Percentiles rank a stretch among this genome's conserved stretches.
Evolutionary conservation across 2,888 invertebrate species (phyloP).

Genomic region (Sarcophaga carnaria): DNA sequence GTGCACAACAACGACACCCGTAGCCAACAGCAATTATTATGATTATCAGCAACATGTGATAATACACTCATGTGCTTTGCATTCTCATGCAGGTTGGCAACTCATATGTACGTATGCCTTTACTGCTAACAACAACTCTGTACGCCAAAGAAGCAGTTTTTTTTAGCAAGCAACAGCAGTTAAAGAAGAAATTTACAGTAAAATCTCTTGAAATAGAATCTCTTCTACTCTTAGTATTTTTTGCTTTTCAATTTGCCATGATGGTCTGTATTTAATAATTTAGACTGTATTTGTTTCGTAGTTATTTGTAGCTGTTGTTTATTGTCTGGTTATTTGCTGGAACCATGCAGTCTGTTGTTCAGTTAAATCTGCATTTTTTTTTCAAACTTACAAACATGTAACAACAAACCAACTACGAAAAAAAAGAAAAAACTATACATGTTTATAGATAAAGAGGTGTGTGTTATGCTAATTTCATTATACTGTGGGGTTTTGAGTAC

Average conservation of each 20-base stretch:
- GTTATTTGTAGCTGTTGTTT: constrained; percentile 21
- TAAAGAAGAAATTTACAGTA: background rate
- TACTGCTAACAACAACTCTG: background rate
- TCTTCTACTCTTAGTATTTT: no score
- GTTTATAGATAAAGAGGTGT: no score
- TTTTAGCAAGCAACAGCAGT: background rate
- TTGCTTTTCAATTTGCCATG: background rate
- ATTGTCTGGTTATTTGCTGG: constrained; percentile 51
- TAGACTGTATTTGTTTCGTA: background rate
- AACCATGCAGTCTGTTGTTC: constrained; percentile 65
- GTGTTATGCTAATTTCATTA: no score
- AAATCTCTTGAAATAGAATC: background rate
- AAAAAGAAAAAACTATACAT: no score
- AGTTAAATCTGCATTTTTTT: constrained; percentile 39
- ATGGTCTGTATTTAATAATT: background rate
- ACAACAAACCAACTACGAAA: background rate
- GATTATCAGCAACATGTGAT: background rate
- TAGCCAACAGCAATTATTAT: background rate
- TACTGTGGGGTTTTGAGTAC: no score
- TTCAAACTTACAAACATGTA: constrained; percentile 45
- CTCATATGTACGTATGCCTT: background rate
- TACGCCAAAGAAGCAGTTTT: background rate
- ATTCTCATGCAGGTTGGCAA: background rate
- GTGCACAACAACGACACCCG: no score
- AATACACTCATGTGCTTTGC: background rate